phyloP scores from a whole-genome alignment of 2,888 invertebrate genomes.

The Caenorhabditis sulstoni region DNA sequence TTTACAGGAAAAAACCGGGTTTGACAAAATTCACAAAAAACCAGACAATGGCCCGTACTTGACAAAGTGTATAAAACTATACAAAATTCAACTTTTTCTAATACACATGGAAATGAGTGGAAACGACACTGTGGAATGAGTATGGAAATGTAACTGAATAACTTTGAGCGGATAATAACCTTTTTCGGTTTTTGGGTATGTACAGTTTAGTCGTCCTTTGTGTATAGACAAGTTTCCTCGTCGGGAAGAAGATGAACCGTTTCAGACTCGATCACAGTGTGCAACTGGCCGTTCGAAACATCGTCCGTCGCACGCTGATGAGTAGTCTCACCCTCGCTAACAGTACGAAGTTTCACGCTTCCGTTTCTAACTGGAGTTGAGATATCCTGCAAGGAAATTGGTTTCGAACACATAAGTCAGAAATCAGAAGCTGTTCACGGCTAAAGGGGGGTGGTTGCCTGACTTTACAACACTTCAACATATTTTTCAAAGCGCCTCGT shows the following conservation, averaged over 20 bases:
- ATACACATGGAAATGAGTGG: too few species aligned
- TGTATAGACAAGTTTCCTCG: background rate
- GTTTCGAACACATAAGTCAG: too few species aligned
- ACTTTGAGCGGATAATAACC: too few species aligned
- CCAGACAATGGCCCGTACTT: too few species aligned
- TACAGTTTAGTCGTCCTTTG: slow-evolving; percentile 1
- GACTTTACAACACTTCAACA: slow-evolving; percentile 44
- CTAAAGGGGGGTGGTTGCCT: slow-evolving; percentile 41
- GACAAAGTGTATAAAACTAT: too few species aligned
- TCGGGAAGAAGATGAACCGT: slow-evolving; percentile 25
- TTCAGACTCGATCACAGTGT: slow-evolving; percentile 45
- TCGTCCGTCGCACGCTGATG: slow-evolving; percentile 8
- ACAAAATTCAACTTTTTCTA: too few species aligned
- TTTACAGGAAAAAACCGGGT: too few species aligned
- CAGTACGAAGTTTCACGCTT: slow-evolving; percentile 31
- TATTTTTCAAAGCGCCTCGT: background rate
- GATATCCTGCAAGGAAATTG: too few species aligned
- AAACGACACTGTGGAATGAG: too few species aligned
- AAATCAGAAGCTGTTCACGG: slow-evolving; percentile 18
- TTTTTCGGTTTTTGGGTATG: too few species aligned
- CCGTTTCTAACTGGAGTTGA: slow-evolving; percentile 37
- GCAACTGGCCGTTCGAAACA: background rate
- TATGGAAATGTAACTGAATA: too few species aligned
- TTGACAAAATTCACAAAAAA: too few species aligned
- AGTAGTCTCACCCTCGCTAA: slow-evolving; percentile 38